phyloP scores from a whole-genome alignment of 2,113 vertebrate species.

The Ictalurus punctatus region DNA sequence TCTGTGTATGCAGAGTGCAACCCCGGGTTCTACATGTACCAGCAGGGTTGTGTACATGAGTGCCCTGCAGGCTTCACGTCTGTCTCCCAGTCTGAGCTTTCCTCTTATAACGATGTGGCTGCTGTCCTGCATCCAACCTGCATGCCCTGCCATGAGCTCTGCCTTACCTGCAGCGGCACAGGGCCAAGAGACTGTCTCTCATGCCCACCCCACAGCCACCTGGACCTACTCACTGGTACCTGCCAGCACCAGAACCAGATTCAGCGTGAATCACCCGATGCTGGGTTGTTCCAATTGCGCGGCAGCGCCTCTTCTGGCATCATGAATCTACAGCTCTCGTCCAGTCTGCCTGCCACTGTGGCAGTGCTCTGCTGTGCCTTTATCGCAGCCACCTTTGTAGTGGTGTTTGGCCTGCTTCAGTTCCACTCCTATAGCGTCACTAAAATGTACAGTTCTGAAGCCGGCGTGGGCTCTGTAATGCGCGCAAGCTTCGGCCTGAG shows the following conservation, averaged over 20 bases:
- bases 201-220: conserved; percentile 85
- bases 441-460: conserved; percentile 81
- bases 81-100: conserved; percentile 69
- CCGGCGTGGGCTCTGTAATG: conserved; percentile 42
- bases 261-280: conserved; percentile 81
- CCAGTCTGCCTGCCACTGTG: conserved; percentile 77
- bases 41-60: conserved; percentile 84
- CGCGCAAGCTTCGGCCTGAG: conserved; percentile 63
- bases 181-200: conserved; percentile 80
- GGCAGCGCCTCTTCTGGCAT: background rate
- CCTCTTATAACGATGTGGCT: conserved; percentile 77
- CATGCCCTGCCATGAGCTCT: conserved; percentile 76
- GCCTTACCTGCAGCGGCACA: conserved; percentile 63
- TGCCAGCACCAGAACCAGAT: conserved; percentile 88
- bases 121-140: conserved; percentile 82
- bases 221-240: conserved; percentile 75
- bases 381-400: conserved; percentile 83
- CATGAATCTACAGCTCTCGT: conserved; percentile 47
- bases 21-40: conserved; percentile 85
- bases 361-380: conserved; percentile 89
- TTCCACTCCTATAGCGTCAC: conserved; percentile 79
- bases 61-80: conserved; percentile 83
- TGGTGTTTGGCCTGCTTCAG: conserved; percentile 89
- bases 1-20: conserved; percentile 79
- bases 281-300: conserved; percentile 51